Evolutionary conservation across 2,113 vertebrate species (phyloP).

Genomic region (Strigops habroptila): DNA sequence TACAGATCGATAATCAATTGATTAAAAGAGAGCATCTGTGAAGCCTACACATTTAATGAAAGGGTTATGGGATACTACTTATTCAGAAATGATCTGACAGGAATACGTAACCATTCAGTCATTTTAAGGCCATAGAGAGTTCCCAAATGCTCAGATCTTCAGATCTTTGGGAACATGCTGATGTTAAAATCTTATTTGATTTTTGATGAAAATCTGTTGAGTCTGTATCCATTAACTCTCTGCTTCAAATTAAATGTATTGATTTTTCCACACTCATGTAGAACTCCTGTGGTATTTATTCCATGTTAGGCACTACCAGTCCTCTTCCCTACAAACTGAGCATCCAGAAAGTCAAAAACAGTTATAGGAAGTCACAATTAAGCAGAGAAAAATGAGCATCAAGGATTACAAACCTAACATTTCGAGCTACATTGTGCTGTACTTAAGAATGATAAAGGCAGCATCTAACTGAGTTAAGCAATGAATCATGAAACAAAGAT

Average conservation of each 20-base stretch:
- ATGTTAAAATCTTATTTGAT: constrained; percentile 15
- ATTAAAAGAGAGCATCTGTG: constrained; percentile 31
- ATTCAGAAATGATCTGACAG: constrained; percentile 17
- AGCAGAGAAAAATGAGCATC: background rate
- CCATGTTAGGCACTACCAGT: background rate
- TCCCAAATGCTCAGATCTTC: background rate
- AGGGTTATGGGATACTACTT: constrained; percentile 2
- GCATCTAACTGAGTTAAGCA: background rate
- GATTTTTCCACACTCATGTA: constrained; percentile 5
- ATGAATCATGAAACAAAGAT: background rate
- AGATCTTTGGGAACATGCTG: background rate
- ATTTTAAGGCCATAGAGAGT: background rate
- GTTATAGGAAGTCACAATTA: background rate
- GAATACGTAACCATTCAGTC: background rate
- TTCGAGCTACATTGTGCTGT: background rate
- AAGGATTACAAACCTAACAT: background rate
- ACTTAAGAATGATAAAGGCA: background rate
- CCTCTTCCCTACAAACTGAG: background rate
- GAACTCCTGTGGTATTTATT: background rate
- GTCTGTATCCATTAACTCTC: background rate
- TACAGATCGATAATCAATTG: background rate
- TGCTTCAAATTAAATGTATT: constrained; percentile 42
- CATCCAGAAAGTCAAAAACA: background rate
- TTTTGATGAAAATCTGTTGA: background rate
- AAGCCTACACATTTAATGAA: constrained; percentile 39